Base-by-base conservation (phyloP, 2,113 vertebrate genomes). In the Triplophysa tibetana region DNA sequence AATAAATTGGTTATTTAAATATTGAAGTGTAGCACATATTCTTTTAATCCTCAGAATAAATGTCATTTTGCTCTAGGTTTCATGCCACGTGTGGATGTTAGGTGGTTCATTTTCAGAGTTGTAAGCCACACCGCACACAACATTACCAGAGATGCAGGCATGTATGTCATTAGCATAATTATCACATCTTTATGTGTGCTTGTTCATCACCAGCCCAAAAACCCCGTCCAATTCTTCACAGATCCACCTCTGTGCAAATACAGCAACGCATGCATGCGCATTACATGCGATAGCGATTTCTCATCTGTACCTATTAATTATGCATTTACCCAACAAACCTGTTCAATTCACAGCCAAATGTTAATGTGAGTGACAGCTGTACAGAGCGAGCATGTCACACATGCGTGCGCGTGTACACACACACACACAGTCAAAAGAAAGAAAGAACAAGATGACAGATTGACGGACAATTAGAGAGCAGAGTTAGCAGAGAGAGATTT, bases 381-480 rank as follows among this genome's bases (percentile, higher is more conserved):
- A 75, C n/a, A 2, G 26, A 24, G 17, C 2, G 54, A 73, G 21
- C 63, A 33, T 38, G 52, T 78, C 73, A 29, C 68, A 77, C 69
- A 45, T 12, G 11, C 43, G 43, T 10, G 67, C 6, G 68, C 70
- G 67, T 26, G 60, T 21, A 58, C 29, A 75, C 26, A 33, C 63
- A 67, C 29, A 58, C 29, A 66, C 48, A 62, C 68, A 81, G 43
- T 54, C 54, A 64, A 21, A 50, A 63, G 43, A 48, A 45, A 21
- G n/a, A 29, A 67, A 43, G 12, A 56, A 61, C 24, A 79, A 56
- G 54, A 45, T 38, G 45, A 70, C 66, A 75, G 70, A 68, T 50
- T 70, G 69, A 78, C 13, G 70, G 80, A 84, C 83, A 78, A 74
- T 82, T 84, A 82, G n/a, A 73, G 78, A 77, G 74, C 29, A 82